These are phyloP conservation scores for Diadumene lineata DNA, from an alignment of 92 coral and sea anemone genomes.

Conservation along the genomic window DNA sequence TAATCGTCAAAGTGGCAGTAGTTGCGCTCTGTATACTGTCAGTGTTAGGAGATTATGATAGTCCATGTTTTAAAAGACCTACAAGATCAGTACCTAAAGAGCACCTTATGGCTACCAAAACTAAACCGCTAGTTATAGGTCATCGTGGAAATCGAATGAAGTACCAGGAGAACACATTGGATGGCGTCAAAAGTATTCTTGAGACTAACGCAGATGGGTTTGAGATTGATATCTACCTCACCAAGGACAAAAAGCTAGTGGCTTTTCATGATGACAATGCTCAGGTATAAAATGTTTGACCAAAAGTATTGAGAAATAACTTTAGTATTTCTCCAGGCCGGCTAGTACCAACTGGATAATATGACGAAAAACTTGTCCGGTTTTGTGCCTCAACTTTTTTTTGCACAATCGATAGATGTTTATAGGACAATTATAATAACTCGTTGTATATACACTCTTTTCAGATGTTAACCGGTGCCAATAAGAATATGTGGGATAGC, in stretches of 20 bases:
- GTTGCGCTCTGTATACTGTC: neutral
- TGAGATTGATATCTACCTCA: conserved; percentile 82
- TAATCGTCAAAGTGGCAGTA: neutral
- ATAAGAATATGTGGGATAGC: conserved; percentile 63
- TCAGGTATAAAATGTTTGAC: no score
- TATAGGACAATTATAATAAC: neutral
- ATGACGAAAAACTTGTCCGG: no score
- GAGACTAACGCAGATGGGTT: conserved; percentile 82
- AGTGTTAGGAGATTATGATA: neutral
- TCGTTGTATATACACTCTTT: neutral
- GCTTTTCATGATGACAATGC: conserved; percentile 81
- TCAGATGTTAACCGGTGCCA: conserved; percentile 71
- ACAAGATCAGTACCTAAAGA: conserved; percentile 46
- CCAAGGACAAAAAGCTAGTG: conserved; percentile 82
- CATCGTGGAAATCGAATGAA: conserved; percentile 85
- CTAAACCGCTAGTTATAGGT: conserved; percentile 78
- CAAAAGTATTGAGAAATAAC: no score
- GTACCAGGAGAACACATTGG: conserved; percentile 90
- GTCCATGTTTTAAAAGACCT: conserved; percentile 24
- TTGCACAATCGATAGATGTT: neutral
- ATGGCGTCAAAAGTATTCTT: conserved; percentile 79
- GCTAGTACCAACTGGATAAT: no score
- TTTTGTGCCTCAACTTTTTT: no score
- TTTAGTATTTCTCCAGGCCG: no score
- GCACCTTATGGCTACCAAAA: conserved; percentile 62